phyloP scores from a whole-genome alignment of 2,113 vertebrate species.

The Engystomops pustulosus region DNA sequence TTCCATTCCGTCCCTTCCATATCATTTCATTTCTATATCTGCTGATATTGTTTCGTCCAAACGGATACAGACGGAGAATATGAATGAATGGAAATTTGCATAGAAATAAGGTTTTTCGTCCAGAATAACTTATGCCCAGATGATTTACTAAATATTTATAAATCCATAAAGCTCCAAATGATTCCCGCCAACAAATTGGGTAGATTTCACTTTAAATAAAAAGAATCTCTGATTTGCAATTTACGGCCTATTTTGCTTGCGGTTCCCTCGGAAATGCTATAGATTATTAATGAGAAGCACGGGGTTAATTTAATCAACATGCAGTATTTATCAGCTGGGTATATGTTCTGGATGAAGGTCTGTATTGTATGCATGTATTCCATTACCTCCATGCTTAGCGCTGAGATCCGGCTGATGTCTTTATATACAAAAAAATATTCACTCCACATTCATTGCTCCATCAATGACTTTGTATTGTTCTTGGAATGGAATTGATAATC shows the following conservation, averaged over 20 bases:
- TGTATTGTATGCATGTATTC: slow-evolving; percentile 11
- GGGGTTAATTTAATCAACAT: slow-evolving; percentile 3
- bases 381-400: not conserved
- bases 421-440: not conserved
- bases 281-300: not conserved
- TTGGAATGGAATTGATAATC: slow-evolving; percentile 28
- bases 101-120: slow-evolving; percentile 21
- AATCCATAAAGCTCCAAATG: not conserved
- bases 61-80: not conserved
- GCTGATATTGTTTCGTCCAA: not conserved
- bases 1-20: not conserved
- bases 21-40: not conserved
- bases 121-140: not conserved
- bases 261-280: not conserved
- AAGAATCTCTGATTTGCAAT: not conserved
- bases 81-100: slow-evolving; percentile 10
- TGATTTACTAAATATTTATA: slow-evolving; percentile 29
- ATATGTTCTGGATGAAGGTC: not conserved
- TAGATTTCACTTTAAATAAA: slow-evolving; percentile 9
- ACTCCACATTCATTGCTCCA: slow-evolving; percentile 24
- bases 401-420: not conserved
- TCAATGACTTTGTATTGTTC: slow-evolving; percentile 34
- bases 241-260: not conserved
- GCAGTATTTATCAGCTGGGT: not conserved
- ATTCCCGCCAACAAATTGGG: not conserved